phyloP scores from a whole-genome alignment of 2,113 vertebrate species.

The Talpa occidentalis region DNA sequence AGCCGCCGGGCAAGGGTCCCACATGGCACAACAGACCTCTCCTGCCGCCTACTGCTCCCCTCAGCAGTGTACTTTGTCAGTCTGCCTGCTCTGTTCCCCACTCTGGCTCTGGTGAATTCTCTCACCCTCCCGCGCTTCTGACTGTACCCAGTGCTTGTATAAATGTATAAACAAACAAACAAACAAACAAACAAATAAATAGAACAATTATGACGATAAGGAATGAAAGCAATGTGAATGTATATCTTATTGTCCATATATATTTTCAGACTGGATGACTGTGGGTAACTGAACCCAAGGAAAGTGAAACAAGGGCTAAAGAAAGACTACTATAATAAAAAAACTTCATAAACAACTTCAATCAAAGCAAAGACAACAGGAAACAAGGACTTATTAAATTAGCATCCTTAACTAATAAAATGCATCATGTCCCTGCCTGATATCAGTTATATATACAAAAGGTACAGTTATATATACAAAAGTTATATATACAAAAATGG shows the following conservation, averaged over 20 bases:
- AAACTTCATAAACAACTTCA: background rate
- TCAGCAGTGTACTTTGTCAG: no score
- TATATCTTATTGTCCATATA: background rate
- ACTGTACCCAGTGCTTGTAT: no score
- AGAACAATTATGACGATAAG: background rate
- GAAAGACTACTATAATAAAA: background rate
- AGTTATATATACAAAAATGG: background rate
- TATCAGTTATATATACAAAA: background rate
- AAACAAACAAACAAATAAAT: no score
- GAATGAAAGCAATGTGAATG: background rate
- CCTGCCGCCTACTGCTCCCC: no score
- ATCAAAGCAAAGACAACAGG: conserved; percentile 33
- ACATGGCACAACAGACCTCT: no score
- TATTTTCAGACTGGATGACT: background rate
- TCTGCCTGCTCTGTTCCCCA: no score
- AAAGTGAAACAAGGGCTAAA: background rate
- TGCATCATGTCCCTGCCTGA: background rate
- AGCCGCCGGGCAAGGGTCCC: no score
- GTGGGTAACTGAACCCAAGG: background rate
- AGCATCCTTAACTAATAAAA: conserved; percentile 47
- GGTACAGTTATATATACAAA: background rate
- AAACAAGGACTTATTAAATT: background rate
- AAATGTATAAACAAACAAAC: no score
- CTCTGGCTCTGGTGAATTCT: no score
- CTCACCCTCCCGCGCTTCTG: no score